Percentiles rank a stretch among this genome's conserved stretches.
Evolutionary conservation across 1,140 invertebrate genomes (phyloP).

Genomic region (Helicoverpa zea): DNA sequence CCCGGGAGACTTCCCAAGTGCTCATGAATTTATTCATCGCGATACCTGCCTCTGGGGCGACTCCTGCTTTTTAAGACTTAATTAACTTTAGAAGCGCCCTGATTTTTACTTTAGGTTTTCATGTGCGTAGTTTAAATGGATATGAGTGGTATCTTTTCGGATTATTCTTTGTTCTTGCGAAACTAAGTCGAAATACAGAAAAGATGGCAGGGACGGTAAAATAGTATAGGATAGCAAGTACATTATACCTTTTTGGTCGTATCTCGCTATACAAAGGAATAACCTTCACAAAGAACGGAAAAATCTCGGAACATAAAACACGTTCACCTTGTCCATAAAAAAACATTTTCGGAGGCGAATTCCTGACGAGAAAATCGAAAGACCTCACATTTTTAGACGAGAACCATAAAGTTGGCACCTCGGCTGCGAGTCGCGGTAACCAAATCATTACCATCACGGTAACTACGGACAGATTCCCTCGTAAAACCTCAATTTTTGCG

Average conservation of each 20-base stretch:
- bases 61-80: slow-evolving; percentile 39
- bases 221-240: no score
- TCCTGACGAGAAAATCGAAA: slow-evolving; percentile 30
- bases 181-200: no score
- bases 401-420: slow-evolving; percentile 54
- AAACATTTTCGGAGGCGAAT: slow-evolving; percentile 15
- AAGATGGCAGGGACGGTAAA: no score
- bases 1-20: slow-evolving; percentile 40
- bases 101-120: slow-evolving; percentile 16
- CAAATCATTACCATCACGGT: slow-evolving; percentile 58
- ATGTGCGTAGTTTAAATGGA: slow-evolving; percentile 15
- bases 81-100: slow-evolving; percentile 42
- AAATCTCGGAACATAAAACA: slow-evolving; percentile 29
- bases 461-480: slow-evolving; percentile 60
- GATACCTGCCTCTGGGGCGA: slow-evolving; percentile 39
- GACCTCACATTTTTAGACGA: slow-evolving; percentile 28
- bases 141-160: not conserved
- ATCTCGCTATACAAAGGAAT: not conserved
- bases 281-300: not conserved
- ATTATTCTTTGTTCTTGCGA: not conserved
- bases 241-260: not conserved
- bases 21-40: slow-evolving; percentile 49
- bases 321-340: slow-evolving; percentile 5
- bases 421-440: slow-evolving; percentile 47
- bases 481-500: slow-evolving; percentile 59